These are phyloP conservation scores for Sinopyrophorus schimmeli DNA, from an alignment of 2,888 invertebrate genomes.

Conservation along the genomic window DNA sequence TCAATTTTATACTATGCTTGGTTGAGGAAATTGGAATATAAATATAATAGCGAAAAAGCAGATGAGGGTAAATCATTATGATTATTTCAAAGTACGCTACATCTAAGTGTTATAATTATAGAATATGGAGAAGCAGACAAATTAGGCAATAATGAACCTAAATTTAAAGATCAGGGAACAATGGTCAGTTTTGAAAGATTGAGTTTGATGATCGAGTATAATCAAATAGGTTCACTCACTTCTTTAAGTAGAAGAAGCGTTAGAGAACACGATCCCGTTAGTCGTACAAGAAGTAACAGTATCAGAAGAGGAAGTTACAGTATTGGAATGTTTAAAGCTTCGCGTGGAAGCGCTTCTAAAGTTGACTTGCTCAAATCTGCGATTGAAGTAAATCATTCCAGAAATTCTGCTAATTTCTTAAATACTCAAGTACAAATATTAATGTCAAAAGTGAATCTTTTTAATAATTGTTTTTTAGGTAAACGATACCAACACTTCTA, in stretches of 20 bases:
- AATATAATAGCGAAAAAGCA: constrained; percentile 52
- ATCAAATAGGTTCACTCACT: constrained; percentile 74
- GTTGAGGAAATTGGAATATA: constrained; percentile 64
- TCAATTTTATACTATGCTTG: constrained; percentile 72
- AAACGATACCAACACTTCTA: constrained; percentile 29
- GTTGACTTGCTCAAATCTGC: constrained; percentile 72
- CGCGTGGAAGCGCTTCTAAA: constrained; percentile 61
- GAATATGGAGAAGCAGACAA: constrained; percentile 64
- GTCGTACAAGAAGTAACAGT: constrained; percentile 53
- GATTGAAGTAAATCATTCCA: constrained; percentile 65
- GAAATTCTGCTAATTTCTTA: constrained; percentile 32
- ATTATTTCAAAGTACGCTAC: constrained; percentile 13
- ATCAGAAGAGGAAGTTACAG: constrained; percentile 62
- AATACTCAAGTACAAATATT: constrained; percentile 33
- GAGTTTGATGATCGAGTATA: constrained; percentile 75
- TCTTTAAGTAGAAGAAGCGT: constrained; percentile 64
- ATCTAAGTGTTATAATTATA: constrained; percentile 18
- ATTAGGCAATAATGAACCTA: constrained; percentile 58
- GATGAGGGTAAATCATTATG: constrained; percentile 38
- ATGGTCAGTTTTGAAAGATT: constrained; percentile 73
- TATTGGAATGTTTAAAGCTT: constrained; percentile 57
- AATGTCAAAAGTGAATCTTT: not conserved
- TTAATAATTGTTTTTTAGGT: constrained; percentile 14
- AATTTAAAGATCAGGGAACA: constrained; percentile 69
- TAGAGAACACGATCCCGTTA: constrained; percentile 33